Evolutionary conservation across 2,113 vertebrate genomes (phyloP).

Genomic region (Chaenogobius annularis): DNA sequence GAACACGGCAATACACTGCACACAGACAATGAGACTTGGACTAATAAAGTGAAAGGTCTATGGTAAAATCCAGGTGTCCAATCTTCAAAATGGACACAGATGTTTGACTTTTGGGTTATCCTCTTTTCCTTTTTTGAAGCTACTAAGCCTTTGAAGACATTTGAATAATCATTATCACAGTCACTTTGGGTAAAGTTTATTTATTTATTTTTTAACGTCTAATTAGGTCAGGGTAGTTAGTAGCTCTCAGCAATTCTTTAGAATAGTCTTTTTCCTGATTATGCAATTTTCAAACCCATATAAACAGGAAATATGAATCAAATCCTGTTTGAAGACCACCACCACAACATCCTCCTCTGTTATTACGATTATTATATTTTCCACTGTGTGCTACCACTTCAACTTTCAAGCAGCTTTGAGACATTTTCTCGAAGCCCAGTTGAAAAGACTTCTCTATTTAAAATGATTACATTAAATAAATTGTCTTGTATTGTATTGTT

Average conservation of each 20-base stretch:
- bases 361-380: slow-evolving; percentile 5
- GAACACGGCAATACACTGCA: slow-evolving; percentile 24
- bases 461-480: no score
- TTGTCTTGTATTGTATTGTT: no score
- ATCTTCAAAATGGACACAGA: background rate
- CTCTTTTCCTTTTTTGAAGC: background rate
- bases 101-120: background rate
- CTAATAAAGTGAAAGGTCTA: slow-evolving; percentile 4
- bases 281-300: slow-evolving; percentile 18
- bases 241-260: background rate
- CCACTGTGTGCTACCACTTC: background rate
- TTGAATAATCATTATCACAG: background rate
- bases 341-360: background rate
- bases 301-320: slow-evolving; percentile 49
- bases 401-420: background rate
- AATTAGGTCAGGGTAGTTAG: no score
- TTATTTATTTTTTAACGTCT: no score
- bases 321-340: slow-evolving; percentile 5
- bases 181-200: no score
- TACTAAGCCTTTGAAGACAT: background rate
- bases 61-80: background rate
- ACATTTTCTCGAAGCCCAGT: no score
- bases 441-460: background rate
- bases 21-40: slow-evolving; percentile 19
- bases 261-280: slow-evolving; percentile 30